phyloP scores from a whole-genome alignment of 2,113 vertebrate genomes.

The Psilopogon haemacephalus region DNA sequence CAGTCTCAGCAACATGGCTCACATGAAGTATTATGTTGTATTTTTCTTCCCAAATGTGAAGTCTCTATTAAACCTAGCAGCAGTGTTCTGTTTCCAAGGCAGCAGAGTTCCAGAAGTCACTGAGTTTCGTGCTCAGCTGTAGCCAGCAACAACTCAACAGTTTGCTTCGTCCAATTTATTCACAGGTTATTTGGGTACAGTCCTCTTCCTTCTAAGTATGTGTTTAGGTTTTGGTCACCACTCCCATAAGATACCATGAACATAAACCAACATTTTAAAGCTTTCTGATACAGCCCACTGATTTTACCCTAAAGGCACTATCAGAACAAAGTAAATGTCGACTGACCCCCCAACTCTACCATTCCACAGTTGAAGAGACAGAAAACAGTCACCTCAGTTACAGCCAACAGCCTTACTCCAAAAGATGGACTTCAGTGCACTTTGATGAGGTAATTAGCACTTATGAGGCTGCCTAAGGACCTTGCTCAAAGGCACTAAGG shows the following conservation, averaged over 20 bases:
- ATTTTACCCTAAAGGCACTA: not conserved
- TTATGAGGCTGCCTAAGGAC: not conserved
- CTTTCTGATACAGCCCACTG: not conserved
- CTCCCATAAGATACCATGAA: not conserved
- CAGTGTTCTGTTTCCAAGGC: not conserved
- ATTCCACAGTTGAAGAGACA: not conserved
- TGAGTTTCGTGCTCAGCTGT: not conserved
- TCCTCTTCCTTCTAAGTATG: not conserved
- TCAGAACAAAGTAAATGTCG: not conserved
- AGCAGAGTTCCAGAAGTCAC: not conserved
- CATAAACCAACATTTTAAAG: not conserved
- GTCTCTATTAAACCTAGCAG: not conserved
- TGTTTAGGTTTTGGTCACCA: not conserved
- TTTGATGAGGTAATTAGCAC: not conserved
- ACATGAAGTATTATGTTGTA: rapidly evolving
- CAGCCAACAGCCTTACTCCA: not conserved
- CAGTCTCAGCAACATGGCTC: not conserved
- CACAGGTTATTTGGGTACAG: not conserved
- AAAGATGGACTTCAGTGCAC: not conserved
- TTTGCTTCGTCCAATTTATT: not conserved
- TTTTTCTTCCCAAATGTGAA: not conserved
- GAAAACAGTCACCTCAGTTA: not conserved
- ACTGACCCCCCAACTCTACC: not conserved
- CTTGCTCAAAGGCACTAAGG: not conserved
- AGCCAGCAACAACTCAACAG: not conserved